A percentile compares a stretch with the other conserved stretches of the same genome.
These are phyloP conservation scores for Alexandromys fortis DNA, from an alignment of 2,113 vertebrate genomes.

Conservation along the genomic window DNA sequence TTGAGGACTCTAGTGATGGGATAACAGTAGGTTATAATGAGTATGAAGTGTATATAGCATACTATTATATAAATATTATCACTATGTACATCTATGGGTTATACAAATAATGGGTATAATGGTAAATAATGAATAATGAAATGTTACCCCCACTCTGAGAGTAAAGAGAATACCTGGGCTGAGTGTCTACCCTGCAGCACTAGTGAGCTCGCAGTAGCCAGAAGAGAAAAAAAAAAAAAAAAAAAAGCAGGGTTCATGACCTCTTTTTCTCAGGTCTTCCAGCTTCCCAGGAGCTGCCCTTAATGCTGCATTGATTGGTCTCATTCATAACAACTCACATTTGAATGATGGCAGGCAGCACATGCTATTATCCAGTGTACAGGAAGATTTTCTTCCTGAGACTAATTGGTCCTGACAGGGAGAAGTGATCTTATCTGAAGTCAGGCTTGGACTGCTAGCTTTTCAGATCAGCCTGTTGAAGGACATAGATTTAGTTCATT, in stretches of 20 bases:
- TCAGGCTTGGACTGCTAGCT: not conserved
- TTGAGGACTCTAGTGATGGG: not conserved
- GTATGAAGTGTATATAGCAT: not conserved
- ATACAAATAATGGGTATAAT: not conserved
- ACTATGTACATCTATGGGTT: no score
- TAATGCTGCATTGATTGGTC: not conserved
- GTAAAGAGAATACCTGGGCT: not conserved
- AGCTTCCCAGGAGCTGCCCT: not conserved
- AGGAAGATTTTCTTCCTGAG: slow-evolving; percentile 10
- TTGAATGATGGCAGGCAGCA: not conserved
- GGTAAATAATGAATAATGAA: not conserved
- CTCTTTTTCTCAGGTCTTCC: not conserved
- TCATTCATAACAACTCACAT: slow-evolving; percentile 9
- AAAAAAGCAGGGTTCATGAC: not conserved
- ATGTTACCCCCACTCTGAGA: not conserved
- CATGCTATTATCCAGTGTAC: not conserved
- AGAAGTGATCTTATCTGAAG: not conserved
- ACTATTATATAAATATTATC: not conserved
- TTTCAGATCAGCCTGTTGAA: slow-evolving; percentile 16
- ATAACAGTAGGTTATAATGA: not conserved
- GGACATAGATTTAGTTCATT: not conserved
- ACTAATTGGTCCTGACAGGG: not conserved
- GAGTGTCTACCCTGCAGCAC: not conserved
- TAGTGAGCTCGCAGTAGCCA: not conserved
- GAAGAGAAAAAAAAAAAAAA: not conserved